Evolutionary conservation across 2,113 vertebrate genomes (phyloP).

Genomic region (Syrrhaptes paradoxus): DNA sequence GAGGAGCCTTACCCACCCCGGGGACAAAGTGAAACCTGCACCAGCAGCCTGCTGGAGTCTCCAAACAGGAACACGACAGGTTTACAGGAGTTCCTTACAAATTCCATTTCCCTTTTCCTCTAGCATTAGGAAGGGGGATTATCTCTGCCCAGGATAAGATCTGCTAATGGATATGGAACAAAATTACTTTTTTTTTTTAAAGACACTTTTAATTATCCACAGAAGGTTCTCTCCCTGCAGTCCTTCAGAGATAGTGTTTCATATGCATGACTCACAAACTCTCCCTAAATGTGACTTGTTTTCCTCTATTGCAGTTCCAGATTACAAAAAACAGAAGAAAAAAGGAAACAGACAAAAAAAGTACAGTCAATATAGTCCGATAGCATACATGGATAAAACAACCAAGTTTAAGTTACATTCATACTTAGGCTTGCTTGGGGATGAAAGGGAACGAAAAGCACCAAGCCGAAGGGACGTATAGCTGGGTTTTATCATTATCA

Average conservation of each 20-base stretch:
- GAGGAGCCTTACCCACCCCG: neutral
- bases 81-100: neutral
- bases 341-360: neutral
- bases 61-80: neutral
- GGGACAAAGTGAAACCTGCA: neutral
- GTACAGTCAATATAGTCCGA: neutral
- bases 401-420: neutral
- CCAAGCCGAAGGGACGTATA: neutral
- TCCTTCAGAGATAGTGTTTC: neutral
- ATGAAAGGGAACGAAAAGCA: neutral
- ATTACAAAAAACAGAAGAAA: neutral
- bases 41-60: too few species aligned
- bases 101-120: neutral
- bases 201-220: neutral
- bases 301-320: neutral
- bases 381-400: neutral
- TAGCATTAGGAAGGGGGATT: neutral
- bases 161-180: neutral
- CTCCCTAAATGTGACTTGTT: fast-evolving
- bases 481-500: neutral
- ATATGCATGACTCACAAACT: neutral
- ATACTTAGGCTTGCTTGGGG: neutral
- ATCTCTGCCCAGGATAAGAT: neutral
- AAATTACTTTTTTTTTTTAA: neutral
- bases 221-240: neutral